Evolutionary conservation across 2,888 invertebrate genomes (phyloP).

Genomic region (Tetheella fluctuosa): DNA sequence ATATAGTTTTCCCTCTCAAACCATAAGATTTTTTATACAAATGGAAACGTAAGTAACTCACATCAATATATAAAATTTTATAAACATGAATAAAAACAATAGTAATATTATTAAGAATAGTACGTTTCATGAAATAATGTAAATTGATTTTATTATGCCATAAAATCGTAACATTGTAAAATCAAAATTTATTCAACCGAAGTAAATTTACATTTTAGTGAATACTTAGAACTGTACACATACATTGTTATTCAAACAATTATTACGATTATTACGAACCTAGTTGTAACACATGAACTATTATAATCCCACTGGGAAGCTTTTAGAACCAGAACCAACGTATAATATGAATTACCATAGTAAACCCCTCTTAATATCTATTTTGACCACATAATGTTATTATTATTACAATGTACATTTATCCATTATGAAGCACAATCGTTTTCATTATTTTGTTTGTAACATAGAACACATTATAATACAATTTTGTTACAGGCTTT

Average conservation of each 20-base stretch:
- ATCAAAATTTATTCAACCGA: constrained; percentile 42
- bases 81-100: too few relatives aligned
- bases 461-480: constrained; percentile 4
- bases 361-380: constrained; percentile 13
- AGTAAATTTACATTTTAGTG: constrained; percentile 47
- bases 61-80: too few relatives aligned
- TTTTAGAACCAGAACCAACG: constrained; percentile 9
- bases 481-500: constrained; percentile 3
- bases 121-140: constrained; percentile 18
- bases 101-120: not conserved
- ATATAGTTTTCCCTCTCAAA: too few relatives aligned
- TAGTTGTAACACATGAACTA: constrained; percentile 15
- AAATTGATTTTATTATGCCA: constrained; percentile 47
- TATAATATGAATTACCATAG: constrained; percentile 7
- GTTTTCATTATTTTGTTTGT: constrained; percentile 8
- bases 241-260: constrained; percentile 32
- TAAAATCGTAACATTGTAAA: constrained; percentile 38
- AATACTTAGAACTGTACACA: constrained; percentile 32
- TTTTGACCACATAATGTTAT: constrained; percentile 10
- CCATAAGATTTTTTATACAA: too few relatives aligned
- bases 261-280: constrained; percentile 25
- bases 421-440: constrained; percentile 1
- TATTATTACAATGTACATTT: constrained; percentile 8
- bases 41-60: too few relatives aligned
- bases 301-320: constrained; percentile 17